phyloP scores from a whole-genome alignment of 2,888 invertebrate genomes.

The Flexamia atlantica region DNA sequence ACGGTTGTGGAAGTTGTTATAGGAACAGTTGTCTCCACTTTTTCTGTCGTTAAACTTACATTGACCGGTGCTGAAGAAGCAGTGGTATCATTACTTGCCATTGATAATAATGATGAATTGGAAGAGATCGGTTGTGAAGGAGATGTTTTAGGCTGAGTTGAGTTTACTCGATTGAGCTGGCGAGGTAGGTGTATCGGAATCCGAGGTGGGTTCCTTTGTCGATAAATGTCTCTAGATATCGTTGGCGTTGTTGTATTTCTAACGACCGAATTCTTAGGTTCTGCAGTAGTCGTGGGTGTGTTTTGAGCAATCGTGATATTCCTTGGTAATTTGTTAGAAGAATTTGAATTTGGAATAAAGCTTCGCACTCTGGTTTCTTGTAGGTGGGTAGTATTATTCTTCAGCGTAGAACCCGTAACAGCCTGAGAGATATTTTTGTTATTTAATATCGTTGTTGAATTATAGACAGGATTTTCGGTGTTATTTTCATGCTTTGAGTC shows the following conservation, averaged over 20 bases:
- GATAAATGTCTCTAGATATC: conserved; percentile 16
- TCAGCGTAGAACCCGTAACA: background rate
- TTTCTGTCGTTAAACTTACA: conserved; percentile 22
- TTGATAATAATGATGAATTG: background rate
- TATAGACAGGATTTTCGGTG: conserved; percentile 10
- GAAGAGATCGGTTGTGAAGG: background rate
- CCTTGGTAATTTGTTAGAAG: background rate
- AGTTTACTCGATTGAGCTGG: background rate
- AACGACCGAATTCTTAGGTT: background rate
- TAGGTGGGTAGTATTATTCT: background rate
- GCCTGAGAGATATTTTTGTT: background rate
- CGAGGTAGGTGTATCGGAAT: conserved; percentile 12
- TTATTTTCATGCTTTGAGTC: conserved; percentile 40
- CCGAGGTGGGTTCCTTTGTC: conserved; percentile 4
- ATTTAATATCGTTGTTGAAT: background rate
- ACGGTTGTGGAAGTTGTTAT: conserved; percentile 16
- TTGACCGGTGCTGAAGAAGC: background rate
- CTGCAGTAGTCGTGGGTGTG: background rate
- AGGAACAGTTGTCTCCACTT: conserved; percentile 11
- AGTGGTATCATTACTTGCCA: background rate
- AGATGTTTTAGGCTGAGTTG: background rate
- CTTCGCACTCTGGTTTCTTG: background rate
- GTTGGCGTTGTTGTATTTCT: background rate
- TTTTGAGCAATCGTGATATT: background rate
- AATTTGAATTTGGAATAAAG: background rate